Conservation (phyloP, 2,888 invertebrate genomes). For the Tipula confusa region DNA sequence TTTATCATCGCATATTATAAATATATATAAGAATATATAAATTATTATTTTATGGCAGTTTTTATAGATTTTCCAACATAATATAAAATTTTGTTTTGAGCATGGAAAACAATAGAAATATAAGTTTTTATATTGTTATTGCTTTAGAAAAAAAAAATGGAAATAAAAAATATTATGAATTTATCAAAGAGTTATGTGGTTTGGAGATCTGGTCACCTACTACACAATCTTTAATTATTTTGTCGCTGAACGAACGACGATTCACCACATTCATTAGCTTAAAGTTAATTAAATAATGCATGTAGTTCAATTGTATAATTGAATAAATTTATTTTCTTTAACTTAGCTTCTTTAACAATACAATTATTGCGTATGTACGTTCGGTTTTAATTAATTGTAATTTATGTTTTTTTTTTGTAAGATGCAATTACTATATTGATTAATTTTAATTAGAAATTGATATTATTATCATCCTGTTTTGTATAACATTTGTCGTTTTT, state of each 20-base stretch:
- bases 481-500: neutral
- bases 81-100: neutral
- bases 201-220: neutral
- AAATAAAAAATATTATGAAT: neutral
- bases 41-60: neutral
- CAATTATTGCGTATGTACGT: neutral
- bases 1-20: neutral
- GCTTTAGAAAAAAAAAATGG: neutral
- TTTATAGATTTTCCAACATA: slow-evolving; percentile 3
- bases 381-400: slow-evolving; percentile 6
- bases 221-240: neutral
- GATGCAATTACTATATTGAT: neutral
- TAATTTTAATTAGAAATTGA: neutral
- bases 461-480: slow-evolving; percentile 5
- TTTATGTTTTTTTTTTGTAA: neutral
- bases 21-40: neutral
- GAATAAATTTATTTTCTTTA: neutral
- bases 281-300: slow-evolving; percentile 14
- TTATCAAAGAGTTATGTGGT: neutral
- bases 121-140: neutral
- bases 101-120: neutral
- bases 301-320: slow-evolving; percentile 14
- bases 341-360: too few relatives aligned
- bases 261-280: neutral
- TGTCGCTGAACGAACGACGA: neutral